Percentiles rank a stretch among this genome's conserved stretches.
Conservation (phyloP, 2,113 vertebrate species). For the Crotophaga sulcirostris region DNA sequence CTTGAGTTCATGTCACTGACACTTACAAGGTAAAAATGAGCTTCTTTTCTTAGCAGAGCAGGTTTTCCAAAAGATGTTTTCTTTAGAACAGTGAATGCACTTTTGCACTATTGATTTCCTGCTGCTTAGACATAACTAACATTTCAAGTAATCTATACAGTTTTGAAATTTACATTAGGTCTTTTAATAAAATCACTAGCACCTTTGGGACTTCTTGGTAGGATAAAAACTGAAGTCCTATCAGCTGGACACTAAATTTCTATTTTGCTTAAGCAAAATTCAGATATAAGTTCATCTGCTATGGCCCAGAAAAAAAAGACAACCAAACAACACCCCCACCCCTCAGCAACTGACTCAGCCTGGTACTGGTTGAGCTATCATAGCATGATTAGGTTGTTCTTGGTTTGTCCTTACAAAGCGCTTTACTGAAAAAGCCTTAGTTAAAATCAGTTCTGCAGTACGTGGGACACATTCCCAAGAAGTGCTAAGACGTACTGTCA, state of each 20-base stretch:
- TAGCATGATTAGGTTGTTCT: background rate
- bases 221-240: background rate
- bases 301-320: background rate
- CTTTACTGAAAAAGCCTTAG: background rate
- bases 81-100: slow-evolving; percentile 9
- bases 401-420: background rate
- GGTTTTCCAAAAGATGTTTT: slow-evolving; percentile 15
- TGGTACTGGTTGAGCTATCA: background rate
- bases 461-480: slow-evolving; percentile 1
- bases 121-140: slow-evolving; percentile 50
- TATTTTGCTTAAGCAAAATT: background rate
- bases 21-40: background rate
- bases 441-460: slow-evolving; percentile 16
- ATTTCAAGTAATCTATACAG: slow-evolving; percentile 59
- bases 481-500: slow-evolving; percentile 21
- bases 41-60: background rate
- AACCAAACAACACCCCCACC: background rate
- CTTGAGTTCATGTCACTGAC: background rate
- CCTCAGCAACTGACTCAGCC: background rate
- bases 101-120: slow-evolving; percentile 64
- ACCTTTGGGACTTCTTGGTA: slow-evolving; percentile 37
- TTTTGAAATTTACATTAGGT: slow-evolving; percentile 66
- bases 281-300: background rate
- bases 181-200: slow-evolving; percentile 57
- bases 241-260: background rate